A percentile compares a stretch with the other conserved stretches of the same genome.
Evolutionary conservation across 2,797 vertebrate genomes (phyloP).

Genomic region (Meda fulgida): DNA sequence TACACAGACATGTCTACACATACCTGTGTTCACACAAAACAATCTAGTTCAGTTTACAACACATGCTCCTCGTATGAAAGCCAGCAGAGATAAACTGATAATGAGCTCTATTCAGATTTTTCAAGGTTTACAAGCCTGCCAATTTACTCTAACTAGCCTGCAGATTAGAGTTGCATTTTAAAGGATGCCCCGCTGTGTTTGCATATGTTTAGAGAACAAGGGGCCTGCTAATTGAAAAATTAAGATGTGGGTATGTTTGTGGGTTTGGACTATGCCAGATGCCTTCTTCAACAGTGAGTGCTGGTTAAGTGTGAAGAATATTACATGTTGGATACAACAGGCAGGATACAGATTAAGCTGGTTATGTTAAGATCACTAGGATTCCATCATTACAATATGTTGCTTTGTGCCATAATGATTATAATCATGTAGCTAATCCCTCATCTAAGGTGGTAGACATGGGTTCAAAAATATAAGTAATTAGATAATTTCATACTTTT

Average conservation of each 20-base stretch:
- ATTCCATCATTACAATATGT: background rate
- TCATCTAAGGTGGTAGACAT: background rate
- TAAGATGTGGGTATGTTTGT: constrained; percentile 81
- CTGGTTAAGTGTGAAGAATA: constrained; percentile 50
- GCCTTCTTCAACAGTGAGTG: constrained; percentile 63
- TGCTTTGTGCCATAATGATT: background rate
- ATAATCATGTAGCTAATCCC: background rate
- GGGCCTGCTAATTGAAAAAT: constrained; percentile 84
- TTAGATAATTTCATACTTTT: background rate
- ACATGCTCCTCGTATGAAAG: constrained; percentile 46
- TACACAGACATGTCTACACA: background rate
- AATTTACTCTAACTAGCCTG: constrained; percentile 83
- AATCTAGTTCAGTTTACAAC: constrained; percentile 44
- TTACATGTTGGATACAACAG: constrained; percentile 47
- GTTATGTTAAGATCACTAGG: constrained; percentile 15
- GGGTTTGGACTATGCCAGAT: constrained; percentile 67
- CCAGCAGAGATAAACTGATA: constrained; percentile 63
- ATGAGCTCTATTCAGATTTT: constrained; percentile 74
- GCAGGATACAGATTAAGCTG: constrained; percentile 46
- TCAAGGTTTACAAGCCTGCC: constrained; percentile 75
- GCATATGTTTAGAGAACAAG: constrained; percentile 83
- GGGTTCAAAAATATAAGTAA: background rate
- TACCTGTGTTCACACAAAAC: background rate
- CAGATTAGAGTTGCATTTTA: constrained; percentile 81
- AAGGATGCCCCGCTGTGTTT: constrained; percentile 80